Evolutionary conservation across 2,797 vertebrate species (phyloP).

Genomic region (Intellagama lesueurii): DNA sequence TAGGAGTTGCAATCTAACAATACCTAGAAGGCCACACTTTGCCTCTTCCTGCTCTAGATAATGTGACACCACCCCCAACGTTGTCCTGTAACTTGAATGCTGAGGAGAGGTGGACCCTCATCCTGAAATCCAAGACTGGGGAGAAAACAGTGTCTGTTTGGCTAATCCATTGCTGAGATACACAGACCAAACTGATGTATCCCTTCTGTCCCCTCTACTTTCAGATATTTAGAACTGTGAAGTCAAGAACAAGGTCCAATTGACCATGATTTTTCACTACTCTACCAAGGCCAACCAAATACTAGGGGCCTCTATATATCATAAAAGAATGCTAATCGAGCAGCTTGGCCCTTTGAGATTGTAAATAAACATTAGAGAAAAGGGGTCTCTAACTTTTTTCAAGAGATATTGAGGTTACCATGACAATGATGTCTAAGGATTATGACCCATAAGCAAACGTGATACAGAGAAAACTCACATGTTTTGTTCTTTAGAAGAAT

Average conservation of each 20-base stretch:
- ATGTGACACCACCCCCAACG: background rate
- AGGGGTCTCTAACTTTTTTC: background rate
- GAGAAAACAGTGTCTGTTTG: background rate
- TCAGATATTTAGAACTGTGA: background rate
- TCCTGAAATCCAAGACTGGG: background rate
- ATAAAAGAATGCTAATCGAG: too few relatives aligned
- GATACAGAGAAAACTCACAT: too few relatives aligned
- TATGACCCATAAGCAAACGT: too few relatives aligned
- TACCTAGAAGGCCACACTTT: background rate
- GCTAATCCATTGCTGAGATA: background rate
- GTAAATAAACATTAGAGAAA: background rate
- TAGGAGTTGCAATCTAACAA: too few relatives aligned
- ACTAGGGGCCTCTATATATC: too few relatives aligned
- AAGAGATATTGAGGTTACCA: background rate
- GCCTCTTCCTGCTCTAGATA: background rate
- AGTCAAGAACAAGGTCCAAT: background rate
- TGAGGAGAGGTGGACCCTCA: background rate
- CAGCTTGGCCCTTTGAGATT: background rate
- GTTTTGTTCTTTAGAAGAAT: background rate
- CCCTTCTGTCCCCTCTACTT: background rate
- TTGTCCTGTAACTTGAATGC: background rate
- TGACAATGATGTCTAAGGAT: too few relatives aligned
- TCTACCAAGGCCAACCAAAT: background rate
- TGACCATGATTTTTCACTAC: background rate
- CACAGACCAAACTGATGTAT: background rate